A percentile compares a stretch with the other conserved stretches of the same genome.
phyloP scores from a whole-genome alignment of 1,140 invertebrate genomes.

The Campoletis sonorensis region DNA sequence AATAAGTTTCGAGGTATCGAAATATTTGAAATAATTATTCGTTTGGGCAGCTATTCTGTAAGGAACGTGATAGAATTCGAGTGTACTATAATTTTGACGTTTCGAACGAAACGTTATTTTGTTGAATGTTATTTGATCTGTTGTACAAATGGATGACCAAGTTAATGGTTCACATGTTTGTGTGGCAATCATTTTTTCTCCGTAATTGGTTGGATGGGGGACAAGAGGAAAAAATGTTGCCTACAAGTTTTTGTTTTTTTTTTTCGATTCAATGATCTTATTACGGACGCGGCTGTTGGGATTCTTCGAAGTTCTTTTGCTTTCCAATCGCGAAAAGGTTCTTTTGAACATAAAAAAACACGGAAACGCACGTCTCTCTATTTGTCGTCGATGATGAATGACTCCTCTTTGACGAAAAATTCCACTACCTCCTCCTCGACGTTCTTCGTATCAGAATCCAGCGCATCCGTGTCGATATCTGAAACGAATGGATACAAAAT shows the following conservation, averaged over 20 bases:
- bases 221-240: conserved; percentile 20
- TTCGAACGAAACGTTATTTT: conserved; percentile 50
- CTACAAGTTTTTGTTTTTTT: conserved; percentile 5
- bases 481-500: conserved; percentile 65
- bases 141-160: conserved; percentile 46
- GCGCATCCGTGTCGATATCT: conserved; percentile 95
- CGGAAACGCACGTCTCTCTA: conserved; percentile 55
- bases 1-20: conserved; percentile 18
- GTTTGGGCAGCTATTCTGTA: conserved; percentile 66
- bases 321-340: conserved; percentile 1
- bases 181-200: conserved; percentile 51
- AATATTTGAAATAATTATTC: conserved; percentile 42
- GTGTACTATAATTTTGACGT: conserved; percentile 60
- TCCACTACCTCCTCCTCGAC: conserved; percentile 97
- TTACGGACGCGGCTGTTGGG: not conserved
- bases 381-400: conserved; percentile 83
- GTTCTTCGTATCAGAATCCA: conserved; percentile 90
- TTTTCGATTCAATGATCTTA: conserved; percentile 48
- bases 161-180: conserved; percentile 54
- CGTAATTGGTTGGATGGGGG: conserved; percentile 33
- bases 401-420: conserved; percentile 98
- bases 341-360: not conserved
- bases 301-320: not conserved
- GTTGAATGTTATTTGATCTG: conserved; percentile 45
- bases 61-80: conserved; percentile 71